Base-by-base conservation (phyloP, 2,797 vertebrate genomes). In the Melanotaenia maccullochi region DNA sequence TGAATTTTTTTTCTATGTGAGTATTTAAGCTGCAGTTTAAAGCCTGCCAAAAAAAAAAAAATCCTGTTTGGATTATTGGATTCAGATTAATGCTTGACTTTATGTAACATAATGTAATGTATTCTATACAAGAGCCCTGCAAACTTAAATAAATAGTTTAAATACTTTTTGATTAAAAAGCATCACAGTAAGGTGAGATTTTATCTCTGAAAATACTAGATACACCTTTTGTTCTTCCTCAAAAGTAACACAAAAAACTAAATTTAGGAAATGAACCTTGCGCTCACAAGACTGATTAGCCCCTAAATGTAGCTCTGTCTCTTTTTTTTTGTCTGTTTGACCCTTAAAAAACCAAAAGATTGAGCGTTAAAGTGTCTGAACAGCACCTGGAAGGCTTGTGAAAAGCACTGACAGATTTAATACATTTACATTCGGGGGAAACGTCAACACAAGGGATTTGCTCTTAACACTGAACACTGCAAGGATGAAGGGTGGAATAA, bases 401-500 rank as follows among this genome's bases (percentile, higher is more conserved):
- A 86, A 87, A 90, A 75, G 73, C 42, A 35, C 79, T 83, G 88
- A 90, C 89, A 90, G 85, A 85, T 89, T 90, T 86, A 84, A 87
- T 89, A 85, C 76, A 83, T 85, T 76, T 85, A 90, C 87, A 90
- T 89, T 89, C 81, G 61, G 60, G 75, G 75, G 88, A 78, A 83
- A 85, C 84, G 85, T 84, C 71, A 47, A 86, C 87, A 83, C 85
- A 30, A 81, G 89, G 86, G 90, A 88, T 90, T 92, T 89, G 81
- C 83, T 90, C 84, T 89, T 87, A 85, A 90, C 89, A 89, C 54
- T 64, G 79, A 84, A 83, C 84, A 88, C 70, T 84, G 87, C 76
- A 42, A 78, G 86, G 88, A 91, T 86, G 90, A 92, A 89, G 85
- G 86, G 84, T 83, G 84, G 81, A 85, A 83, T 87, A 91, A 90